Conservation (phyloP, 2,113 vertebrate species). For the Microtus montanus region DNA sequence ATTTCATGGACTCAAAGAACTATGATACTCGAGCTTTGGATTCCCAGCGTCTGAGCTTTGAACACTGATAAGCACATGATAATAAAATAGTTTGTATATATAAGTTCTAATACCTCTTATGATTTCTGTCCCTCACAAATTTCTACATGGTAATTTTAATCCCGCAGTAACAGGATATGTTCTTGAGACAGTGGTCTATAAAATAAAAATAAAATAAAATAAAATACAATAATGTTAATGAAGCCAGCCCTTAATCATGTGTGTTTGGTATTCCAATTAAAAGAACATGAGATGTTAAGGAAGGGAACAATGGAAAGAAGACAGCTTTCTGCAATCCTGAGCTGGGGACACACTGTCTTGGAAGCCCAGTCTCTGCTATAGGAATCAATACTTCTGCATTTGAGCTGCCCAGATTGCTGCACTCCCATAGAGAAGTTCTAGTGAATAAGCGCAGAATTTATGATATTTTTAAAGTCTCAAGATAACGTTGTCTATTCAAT, state of each 20-base stretch:
- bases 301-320: neutral
- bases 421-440: neutral
- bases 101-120: neutral
- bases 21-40: neutral
- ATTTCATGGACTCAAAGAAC: neutral
- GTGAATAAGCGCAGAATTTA: neutral
- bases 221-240: neutral
- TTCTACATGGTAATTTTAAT: neutral
- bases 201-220: neutral
- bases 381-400: neutral
- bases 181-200: neutral
- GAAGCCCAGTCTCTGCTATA: neutral
- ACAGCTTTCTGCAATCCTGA: neutral
- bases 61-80: neutral
- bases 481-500: neutral
- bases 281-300: neutral
- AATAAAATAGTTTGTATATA: neutral
- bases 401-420: neutral
- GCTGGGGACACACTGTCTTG: neutral
- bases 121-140: neutral
- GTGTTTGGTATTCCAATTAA: neutral
- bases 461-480: neutral
- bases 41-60: neutral
- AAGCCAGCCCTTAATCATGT: rapidly evolving
- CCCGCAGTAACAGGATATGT: neutral